phyloP scores from a whole-genome alignment of 2,113 vertebrate genomes.

The Sula dactylatra region DNA sequence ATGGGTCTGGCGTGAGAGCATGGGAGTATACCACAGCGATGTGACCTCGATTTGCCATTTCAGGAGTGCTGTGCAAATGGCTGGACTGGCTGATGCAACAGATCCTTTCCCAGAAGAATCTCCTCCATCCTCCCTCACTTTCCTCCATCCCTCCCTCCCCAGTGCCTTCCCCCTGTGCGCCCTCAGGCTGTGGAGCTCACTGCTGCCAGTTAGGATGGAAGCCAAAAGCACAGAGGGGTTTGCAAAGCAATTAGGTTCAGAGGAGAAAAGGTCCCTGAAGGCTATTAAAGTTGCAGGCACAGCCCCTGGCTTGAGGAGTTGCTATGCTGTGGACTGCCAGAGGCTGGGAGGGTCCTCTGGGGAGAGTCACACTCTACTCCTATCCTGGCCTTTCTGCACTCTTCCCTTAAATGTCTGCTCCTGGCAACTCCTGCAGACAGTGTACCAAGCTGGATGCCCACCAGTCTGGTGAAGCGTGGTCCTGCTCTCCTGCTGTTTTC shows the following conservation, averaged over 20 bases:
- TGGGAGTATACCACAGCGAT: not conserved
- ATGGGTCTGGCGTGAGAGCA: not conserved
- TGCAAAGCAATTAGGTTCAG: not conserved
- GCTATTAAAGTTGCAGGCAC: not conserved
- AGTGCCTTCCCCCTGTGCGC: not conserved
- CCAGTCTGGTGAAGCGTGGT: not conserved
- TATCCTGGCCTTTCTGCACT: not conserved
- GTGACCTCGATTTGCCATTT: not conserved
- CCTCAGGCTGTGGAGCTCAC: not conserved
- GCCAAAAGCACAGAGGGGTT: not conserved
- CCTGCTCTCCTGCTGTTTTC: not conserved
- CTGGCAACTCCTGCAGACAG: not conserved
- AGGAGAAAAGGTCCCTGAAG: not conserved
- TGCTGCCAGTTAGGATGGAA: not conserved
- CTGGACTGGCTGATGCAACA: not conserved
- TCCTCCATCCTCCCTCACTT: not conserved
- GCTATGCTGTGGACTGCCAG: fast-evolving
- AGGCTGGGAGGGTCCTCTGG: not conserved
- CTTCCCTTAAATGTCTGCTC: not conserved
- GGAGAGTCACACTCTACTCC: not conserved
- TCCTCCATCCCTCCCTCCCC: not conserved
- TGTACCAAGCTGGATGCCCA: not conserved
- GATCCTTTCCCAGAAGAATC: not conserved
- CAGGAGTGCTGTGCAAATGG: not conserved
- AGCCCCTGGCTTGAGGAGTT: not conserved